Evolutionary conservation across 2,797 vertebrate species (phyloP).

Genomic region (Centropyge bicolor): DNA sequence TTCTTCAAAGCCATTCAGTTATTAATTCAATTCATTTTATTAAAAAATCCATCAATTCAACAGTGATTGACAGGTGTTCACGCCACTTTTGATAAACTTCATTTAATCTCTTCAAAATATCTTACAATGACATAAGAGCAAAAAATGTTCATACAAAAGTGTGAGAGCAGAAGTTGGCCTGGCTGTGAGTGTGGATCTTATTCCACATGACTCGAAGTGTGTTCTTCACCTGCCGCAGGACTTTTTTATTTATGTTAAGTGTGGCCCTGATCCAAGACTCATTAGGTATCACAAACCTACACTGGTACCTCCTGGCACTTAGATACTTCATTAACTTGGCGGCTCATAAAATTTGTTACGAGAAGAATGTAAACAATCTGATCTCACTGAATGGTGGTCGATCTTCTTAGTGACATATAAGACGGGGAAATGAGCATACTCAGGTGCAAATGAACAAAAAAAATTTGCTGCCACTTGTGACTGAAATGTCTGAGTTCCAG

Average conservation of each 20-base stretch:
- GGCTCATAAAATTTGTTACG: not conserved
- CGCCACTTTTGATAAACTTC: constrained; percentile 72
- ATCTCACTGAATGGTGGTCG: not conserved
- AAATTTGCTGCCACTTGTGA: not conserved
- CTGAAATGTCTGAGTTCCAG: not conserved
- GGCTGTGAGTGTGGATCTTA: constrained; percentile 28
- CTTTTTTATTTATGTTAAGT: not conserved
- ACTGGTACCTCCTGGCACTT: not conserved
- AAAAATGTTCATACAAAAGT: constrained; percentile 57
- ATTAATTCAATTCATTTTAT: constrained; percentile 62
- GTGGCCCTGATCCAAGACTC: constrained; percentile 13
- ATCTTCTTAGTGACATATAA: too few species aligned
- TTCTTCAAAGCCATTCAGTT: constrained; percentile 5
- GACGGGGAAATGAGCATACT: not conserved
- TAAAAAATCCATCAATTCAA: constrained; percentile 74
- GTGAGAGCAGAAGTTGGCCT: constrained; percentile 39
- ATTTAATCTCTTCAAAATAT: constrained; percentile 81
- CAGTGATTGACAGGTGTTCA: constrained; percentile 76
- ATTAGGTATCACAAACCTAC: not conserved
- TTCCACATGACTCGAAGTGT: constrained; percentile 8
- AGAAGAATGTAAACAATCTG: not conserved
- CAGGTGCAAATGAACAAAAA: not conserved
- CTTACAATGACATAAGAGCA: constrained; percentile 73
- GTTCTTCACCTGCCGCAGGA: constrained; percentile 12
- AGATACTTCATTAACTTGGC: not conserved